These are phyloP conservation scores for Pholis gunnellus DNA, from an alignment of 2,113 vertebrate species.

Conservation along the genomic window DNA sequence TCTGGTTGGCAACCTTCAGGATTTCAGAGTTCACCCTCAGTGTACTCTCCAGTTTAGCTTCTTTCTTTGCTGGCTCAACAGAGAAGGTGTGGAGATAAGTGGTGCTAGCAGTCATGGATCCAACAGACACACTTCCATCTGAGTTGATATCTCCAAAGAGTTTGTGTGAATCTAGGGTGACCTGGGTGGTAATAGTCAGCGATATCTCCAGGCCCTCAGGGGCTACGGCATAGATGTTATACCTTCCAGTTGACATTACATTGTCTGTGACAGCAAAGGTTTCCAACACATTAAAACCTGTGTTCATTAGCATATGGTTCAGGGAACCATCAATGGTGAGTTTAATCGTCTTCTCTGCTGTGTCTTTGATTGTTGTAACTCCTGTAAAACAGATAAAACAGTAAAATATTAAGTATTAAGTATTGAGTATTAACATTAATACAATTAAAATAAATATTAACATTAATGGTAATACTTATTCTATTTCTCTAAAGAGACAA, in stretches of 20 bases:
- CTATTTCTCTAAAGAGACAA: not conserved
- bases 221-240: slow-evolving; percentile 79
- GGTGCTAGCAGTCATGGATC: slow-evolving; percentile 80
- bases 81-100: slow-evolving; percentile 81
- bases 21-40: slow-evolving; percentile 86
- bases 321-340: slow-evolving; percentile 80
- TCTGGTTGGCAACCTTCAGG: slow-evolving; percentile 84
- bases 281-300: slow-evolving; percentile 81
- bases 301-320: slow-evolving; percentile 85
- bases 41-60: slow-evolving; percentile 83
- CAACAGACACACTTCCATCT: slow-evolving; percentile 81
- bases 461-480: no score
- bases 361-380: slow-evolving; percentile 80
- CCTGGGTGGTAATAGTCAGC: slow-evolving; percentile 77
- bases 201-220: slow-evolving; percentile 85
- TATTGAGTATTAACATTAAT: not conserved
- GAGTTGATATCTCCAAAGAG: slow-evolving; percentile 81
- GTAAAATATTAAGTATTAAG: not conserved
- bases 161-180: slow-evolving; percentile 71
- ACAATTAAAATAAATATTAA: no score
- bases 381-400: slow-evolving; percentile 80
- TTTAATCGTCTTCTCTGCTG: slow-evolving; percentile 70
- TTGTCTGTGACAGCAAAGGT: slow-evolving; percentile 73
- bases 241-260: slow-evolving; percentile 73
- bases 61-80: slow-evolving; percentile 74